Evolutionary conservation across 1,140 invertebrate genomes (phyloP).

Genomic region (Bursaphelenchus mucronatus): DNA sequence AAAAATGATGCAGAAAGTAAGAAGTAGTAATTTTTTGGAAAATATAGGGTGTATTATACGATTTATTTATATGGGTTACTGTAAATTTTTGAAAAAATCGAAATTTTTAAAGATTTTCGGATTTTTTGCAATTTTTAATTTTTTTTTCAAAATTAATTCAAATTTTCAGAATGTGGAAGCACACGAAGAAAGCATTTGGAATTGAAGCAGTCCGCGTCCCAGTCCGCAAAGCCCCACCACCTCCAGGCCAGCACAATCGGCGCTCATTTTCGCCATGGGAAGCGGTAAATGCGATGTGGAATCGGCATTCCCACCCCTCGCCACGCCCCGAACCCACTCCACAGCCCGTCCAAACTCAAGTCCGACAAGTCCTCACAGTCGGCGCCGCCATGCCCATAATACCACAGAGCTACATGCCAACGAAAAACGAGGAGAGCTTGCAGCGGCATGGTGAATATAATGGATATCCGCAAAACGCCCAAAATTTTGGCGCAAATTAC

Average conservation of each 20-base stretch:
- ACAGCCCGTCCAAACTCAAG: constrained; percentile 5
- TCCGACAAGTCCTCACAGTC: constrained; percentile 10
- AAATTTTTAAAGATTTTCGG: constrained; percentile 3
- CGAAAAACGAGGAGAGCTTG: not conserved
- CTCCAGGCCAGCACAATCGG: constrained; percentile 26
- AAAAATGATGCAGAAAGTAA: too few relatives aligned
- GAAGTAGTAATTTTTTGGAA: too few relatives aligned
- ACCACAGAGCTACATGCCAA: constrained; percentile 13
- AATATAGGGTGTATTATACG: too few relatives aligned
- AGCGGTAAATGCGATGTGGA: constrained; percentile 15
- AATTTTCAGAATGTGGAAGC: constrained; percentile 48
- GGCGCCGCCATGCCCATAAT: constrained; percentile 17
- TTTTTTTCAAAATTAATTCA: too few relatives aligned
- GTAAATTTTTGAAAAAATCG: not conserved
- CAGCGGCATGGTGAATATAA: not conserved
- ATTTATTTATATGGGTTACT: too few relatives aligned
- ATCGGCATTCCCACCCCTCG: constrained; percentile 5
- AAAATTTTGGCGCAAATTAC: too few relatives aligned
- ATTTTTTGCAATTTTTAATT: not conserved
- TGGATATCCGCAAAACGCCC: not conserved
- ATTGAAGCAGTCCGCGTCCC: constrained; percentile 47
- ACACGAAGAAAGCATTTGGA: constrained; percentile 37
- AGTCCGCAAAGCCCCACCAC: constrained; percentile 54
- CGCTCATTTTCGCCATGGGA: constrained; percentile 10
- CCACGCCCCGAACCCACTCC: not conserved